phyloP scores from a whole-genome alignment of 2,797 vertebrate species.

The Buphagus erythrorhynchus region DNA sequence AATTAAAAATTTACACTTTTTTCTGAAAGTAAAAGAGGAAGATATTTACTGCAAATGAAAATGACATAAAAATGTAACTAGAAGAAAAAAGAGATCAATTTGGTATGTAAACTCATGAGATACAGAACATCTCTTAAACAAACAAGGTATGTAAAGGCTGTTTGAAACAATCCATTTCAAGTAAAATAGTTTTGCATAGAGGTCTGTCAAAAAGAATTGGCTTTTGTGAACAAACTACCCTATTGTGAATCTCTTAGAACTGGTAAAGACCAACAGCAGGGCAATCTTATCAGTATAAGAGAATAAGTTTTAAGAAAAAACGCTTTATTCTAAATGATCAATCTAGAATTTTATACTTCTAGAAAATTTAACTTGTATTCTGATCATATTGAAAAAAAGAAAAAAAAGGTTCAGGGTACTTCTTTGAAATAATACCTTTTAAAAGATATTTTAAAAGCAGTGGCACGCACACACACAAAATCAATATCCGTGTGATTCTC shows the following conservation, averaged over 20 bases:
- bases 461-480: background rate
- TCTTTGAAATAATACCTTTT: background rate
- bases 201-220: constrained; percentile 53
- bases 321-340: background rate
- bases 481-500: background rate
- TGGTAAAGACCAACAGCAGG: constrained; percentile 68
- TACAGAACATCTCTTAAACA: background rate
- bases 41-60: background rate
- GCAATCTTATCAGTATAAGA: background rate
- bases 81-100: background rate
- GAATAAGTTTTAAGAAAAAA: background rate
- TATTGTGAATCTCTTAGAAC: background rate
- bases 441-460: background rate
- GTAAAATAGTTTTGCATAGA: constrained; percentile 70
- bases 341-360: background rate
- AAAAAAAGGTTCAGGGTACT: background rate
- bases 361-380: background rate
- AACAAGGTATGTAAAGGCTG: background rate
- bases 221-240: constrained; percentile 1
- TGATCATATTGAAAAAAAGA: background rate
- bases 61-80: background rate
- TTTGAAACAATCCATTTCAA: constrained; percentile 67
- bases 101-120: background rate
- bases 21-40: background rate
- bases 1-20: constrained; percentile 21